These are phyloP conservation scores for Molanna angustata DNA, from an alignment of 2,888 invertebrate genomes.

Conservation along the genomic window DNA sequence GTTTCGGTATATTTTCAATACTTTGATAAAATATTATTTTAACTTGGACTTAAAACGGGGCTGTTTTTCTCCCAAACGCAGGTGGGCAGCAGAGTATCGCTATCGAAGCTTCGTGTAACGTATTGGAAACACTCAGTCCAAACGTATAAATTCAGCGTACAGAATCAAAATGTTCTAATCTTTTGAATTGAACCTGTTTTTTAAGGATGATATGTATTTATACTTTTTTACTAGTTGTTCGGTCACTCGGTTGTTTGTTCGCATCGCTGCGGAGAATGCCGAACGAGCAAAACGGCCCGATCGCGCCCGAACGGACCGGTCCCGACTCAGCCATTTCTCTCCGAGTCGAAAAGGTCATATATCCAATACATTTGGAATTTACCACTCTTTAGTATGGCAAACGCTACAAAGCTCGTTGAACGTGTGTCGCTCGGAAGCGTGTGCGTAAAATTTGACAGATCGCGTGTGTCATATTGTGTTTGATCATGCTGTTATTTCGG, in stretches of 20 bases:
- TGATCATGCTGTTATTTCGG: constrained; percentile 25
- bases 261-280: background rate
- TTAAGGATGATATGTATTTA: background rate
- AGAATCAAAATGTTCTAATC: no score
- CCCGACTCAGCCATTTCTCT: constrained; percentile 23
- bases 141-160: no score
- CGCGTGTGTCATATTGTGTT: constrained; percentile 25
- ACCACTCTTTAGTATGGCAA: constrained; percentile 25
- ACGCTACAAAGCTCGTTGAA: constrained; percentile 15
- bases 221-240: background rate
- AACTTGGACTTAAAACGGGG: constrained; percentile 15
- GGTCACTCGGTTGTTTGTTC: background rate
- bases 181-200: background rate
- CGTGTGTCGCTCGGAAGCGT: constrained; percentile 22
- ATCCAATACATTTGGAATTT: constrained; percentile 20
- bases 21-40: no score
- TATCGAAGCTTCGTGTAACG: constrained; percentile 22
- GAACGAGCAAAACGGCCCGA: constrained; percentile 11
- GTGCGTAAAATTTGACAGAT: constrained; percentile 27
- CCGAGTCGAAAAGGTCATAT: constrained; percentile 22
- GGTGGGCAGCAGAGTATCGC: constrained; percentile 28
- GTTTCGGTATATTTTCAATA: no score
- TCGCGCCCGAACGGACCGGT: constrained; percentile 26
- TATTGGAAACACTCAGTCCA: no score
- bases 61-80: constrained; percentile 27